Base-by-base conservation (phyloP, 2,113 vertebrate species). In the Dissostichus mawsoni region DNA sequence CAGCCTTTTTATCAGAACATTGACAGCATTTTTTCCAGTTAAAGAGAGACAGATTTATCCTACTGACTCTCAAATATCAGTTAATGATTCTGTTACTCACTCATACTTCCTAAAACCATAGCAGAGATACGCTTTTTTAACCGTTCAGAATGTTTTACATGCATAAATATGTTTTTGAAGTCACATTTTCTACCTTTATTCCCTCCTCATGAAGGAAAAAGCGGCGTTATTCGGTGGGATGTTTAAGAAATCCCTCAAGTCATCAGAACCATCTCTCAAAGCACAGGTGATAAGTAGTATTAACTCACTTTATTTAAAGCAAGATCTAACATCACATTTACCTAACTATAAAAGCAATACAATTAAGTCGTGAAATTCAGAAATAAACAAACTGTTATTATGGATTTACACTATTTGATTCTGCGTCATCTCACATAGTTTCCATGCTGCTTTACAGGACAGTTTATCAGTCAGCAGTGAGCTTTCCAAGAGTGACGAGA, bases 401-500 rank as follows among this genome's bases (percentile, higher is more conserved):
- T 61, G 36, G 20, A 16, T 45, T 69, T 12, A 3, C 4, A 20
- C 3, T 13, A 4, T 69, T 44, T 52, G 10, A 65, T 51, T 14
- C n/a, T 44, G 20, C 11, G 11, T 63, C 1, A 12, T 1, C 29
- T 79, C 36, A 75, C 59, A 47, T 3, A 12, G 12, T 2, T n/a
- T 67, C 18, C 53, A 1, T 69, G 20, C 66, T 67, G 52, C 20
- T 20, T 67, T 20, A 62, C 79, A 90, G 90, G 87, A 88, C 63
- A 64, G 18, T 62, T 41, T 86, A 20, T 83, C 83, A 23, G 47
- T 20, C 36, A 72, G 6, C 61, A 45, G 62, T 12, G 90, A 92
- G n/a, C 86, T 87, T 3, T 92, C 91, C 1, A 84, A 82, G 57
- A 93, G 88, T 76, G 86, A 48, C 3, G 89, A 91, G 56, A 88